phyloP scores from a whole-genome alignment of 2,113 vertebrate genomes.

The Lophius piscatorius region DNA sequence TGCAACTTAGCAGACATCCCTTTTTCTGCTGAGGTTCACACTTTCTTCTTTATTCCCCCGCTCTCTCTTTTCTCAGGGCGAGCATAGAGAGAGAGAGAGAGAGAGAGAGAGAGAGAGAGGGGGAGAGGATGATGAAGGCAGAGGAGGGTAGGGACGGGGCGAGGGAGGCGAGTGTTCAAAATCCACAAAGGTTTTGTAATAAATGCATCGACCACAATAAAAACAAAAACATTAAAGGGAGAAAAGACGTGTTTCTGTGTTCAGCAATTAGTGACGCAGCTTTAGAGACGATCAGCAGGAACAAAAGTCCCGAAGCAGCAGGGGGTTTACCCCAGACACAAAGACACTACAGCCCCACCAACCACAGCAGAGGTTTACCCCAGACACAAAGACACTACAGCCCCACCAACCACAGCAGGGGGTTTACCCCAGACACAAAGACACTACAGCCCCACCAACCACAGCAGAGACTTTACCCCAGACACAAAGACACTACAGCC shows the following conservation, averaged over 20 bases:
- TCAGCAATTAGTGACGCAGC: slow-evolving; percentile 83
- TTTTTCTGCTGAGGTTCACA: slow-evolving; percentile 79
- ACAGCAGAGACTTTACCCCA: no score
- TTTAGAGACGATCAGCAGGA: slow-evolving; percentile 77
- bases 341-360: slow-evolving; percentile 73
- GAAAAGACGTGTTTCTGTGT: slow-evolving; percentile 83
- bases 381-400: no score
- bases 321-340: slow-evolving; percentile 79
- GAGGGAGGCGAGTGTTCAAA: slow-evolving; percentile 65
- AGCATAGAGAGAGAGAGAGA: slow-evolving; percentile 53
- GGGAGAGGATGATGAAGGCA: slow-evolving; percentile 27
- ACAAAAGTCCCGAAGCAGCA: slow-evolving; percentile 76
- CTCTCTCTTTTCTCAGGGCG: slow-evolving; percentile 52
- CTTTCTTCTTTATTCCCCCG: slow-evolving; percentile 43
- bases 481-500: no score
- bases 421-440: no score
- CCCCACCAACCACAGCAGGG: no score
- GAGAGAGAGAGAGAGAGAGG: slow-evolving; percentile 8
- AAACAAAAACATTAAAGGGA: slow-evolving; percentile 82
- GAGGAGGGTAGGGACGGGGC: slow-evolving; percentile 6
- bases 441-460: no score
- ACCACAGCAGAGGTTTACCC: no score
- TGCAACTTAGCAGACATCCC: slow-evolving; percentile 83
- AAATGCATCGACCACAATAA: slow-evolving; percentile 80
- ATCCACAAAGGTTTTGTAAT: slow-evolving; percentile 83